These are phyloP conservation scores for Acleris holmiana DNA, from an alignment of 2,888 invertebrate genomes.

Conservation along the genomic window DNA sequence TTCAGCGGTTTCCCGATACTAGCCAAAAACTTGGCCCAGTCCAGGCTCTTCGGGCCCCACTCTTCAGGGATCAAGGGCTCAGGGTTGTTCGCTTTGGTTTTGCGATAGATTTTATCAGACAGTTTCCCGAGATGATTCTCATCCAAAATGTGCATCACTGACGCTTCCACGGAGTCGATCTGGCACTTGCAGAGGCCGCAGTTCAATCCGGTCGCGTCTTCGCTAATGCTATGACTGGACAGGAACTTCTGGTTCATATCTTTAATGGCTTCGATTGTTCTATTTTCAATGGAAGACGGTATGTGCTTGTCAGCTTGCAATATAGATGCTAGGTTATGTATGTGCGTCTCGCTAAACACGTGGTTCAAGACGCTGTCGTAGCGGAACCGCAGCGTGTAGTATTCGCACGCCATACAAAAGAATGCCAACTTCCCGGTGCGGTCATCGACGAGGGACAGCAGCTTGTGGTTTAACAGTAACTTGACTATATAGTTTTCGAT, in stretches of 20 bases:
- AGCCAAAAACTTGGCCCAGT: conserved; percentile 77
- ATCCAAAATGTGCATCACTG: conserved; percentile 70
- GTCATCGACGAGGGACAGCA: conserved; percentile 72
- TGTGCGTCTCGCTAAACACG: conserved; percentile 75
- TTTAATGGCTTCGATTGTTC: conserved; percentile 65
- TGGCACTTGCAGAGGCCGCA: conserved; percentile 65
- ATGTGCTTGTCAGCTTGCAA: conserved; percentile 71
- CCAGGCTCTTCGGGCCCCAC: conserved; percentile 76
- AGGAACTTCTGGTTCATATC: conserved; percentile 72
- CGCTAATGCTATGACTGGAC: conserved; percentile 57
- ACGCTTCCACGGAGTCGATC: conserved; percentile 61
- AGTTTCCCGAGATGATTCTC: conserved; percentile 72
- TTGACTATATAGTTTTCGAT: conserved; percentile 71
- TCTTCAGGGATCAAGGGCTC: conserved; percentile 73
- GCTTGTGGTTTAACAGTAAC: conserved; percentile 67
- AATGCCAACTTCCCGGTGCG: conserved; percentile 78
- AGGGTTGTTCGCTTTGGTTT: conserved; percentile 61
- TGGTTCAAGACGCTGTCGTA: conserved; percentile 78
- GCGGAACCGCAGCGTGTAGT: conserved; percentile 75
- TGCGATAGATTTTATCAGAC: conserved; percentile 70
- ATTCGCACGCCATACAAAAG: conserved; percentile 78
- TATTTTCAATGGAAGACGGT: conserved; percentile 60
- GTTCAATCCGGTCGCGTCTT: conserved; percentile 50
- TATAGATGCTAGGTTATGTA: conserved; percentile 72
- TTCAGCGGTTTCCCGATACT: conserved; percentile 73